phyloP scores from a whole-genome alignment of 2,888 invertebrate genomes.

The Eupithecia dodoneata region DNA sequence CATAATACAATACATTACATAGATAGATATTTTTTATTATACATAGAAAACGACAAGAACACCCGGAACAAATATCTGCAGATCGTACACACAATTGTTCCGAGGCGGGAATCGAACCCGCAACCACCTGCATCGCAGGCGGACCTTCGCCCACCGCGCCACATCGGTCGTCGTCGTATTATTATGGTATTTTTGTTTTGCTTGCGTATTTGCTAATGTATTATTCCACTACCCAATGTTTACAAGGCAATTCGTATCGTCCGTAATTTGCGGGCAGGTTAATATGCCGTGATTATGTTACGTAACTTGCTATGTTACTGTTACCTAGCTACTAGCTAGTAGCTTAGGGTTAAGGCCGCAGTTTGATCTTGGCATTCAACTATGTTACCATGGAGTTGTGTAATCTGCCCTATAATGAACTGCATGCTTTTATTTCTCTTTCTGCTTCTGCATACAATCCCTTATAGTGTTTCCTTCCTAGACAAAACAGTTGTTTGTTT shows the following conservation, averaged over 20 bases:
- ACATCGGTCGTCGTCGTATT: no score
- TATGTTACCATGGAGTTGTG: not conserved
- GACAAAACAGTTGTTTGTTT: no score
- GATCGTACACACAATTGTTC: no score
- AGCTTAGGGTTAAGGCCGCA: slow-evolving; percentile 27
- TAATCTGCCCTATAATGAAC: not conserved
- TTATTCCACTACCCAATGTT: not conserved
- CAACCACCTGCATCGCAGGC: no score
- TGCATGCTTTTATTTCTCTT: not conserved
- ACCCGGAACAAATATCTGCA: no score
- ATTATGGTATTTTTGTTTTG: not conserved
- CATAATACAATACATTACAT: no score
- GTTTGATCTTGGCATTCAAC: slow-evolving; percentile 26
- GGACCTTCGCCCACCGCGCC: no score
- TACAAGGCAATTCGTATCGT: not conserved
- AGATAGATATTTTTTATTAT: no score
- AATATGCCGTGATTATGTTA: slow-evolving; percentile 25
- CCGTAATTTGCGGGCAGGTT: slow-evolving; percentile 17
- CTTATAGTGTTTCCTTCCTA: no score
- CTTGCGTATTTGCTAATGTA: not conserved
- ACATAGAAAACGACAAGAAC: no score
- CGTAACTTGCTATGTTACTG: slow-evolving; percentile 21
- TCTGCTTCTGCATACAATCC: no score
- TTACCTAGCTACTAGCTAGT: not conserved
- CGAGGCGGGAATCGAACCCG: no score